phyloP scores from a whole-genome alignment of 2,113 vertebrate species.

The Chauna torquata region DNA sequence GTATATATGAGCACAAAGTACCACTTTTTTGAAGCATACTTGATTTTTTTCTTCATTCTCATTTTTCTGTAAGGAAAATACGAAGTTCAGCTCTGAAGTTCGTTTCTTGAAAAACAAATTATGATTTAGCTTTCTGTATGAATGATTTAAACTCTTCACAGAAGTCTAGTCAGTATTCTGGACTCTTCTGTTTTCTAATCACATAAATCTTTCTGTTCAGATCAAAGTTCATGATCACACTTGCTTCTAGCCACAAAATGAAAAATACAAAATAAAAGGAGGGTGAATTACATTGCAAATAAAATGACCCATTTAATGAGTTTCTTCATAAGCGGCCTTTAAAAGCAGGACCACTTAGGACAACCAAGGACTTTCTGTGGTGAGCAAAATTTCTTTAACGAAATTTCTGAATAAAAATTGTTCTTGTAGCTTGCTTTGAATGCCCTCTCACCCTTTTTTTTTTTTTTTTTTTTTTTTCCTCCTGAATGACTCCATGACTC shows the following conservation, averaged over 20 bases:
- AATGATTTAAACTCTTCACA: not conserved
- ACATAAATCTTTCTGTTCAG: not conserved
- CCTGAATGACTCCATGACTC: accelerated
- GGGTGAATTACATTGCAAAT: not conserved
- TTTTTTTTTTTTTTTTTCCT: too few species aligned
- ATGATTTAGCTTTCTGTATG: not conserved
- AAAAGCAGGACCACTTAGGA: not conserved
- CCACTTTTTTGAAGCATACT: not conserved
- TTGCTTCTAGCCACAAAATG: not conserved
- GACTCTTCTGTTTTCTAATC: not conserved
- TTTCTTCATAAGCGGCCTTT: not conserved
- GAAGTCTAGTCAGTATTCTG: not conserved
- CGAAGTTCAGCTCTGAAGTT: not conserved
- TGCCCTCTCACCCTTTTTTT: accelerated
- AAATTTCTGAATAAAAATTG: not conserved
- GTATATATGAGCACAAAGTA: not conserved
- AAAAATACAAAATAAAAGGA: too few species aligned
- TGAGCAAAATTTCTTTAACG: not conserved
- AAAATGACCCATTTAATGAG: not conserved
- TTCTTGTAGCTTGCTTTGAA: not conserved
- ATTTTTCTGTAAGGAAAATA: not conserved
- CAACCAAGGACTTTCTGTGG: not conserved
- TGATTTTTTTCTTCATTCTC: not conserved
- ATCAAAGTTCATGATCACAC: not conserved
- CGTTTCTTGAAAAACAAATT: not conserved